Evolutionary conservation across 2,113 vertebrate genomes (phyloP), one percentile per base, ranked within the genome.

Genomic region (Mormyrus lacerda): DNA sequence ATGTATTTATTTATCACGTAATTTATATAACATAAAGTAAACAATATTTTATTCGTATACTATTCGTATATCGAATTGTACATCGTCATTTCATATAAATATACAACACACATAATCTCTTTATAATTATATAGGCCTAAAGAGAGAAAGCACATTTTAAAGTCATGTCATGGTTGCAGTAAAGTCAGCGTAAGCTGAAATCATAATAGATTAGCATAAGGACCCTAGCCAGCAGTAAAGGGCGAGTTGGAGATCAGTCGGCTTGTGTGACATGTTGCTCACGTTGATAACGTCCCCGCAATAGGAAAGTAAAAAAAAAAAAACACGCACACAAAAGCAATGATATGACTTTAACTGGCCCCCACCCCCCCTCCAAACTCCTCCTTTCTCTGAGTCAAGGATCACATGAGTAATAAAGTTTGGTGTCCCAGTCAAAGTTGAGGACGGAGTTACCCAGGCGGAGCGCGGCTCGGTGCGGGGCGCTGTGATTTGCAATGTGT

Each of bases 391-490:
- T 91, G 91, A 90, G 89, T 92, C 91, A 93, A 91, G 87, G 93
- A 87, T 94, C 94, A 94, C 94, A 93, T 95, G 95, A 95, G 94
- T 94, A 79, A 79, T 79, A 94, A 95, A 96, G 94, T 95, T 96
- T 95, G 92, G 94, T 92, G 94, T 96, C 94, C 95, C 94, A 95
- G 94, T 95, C 95, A 94, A 95, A 96, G 94, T 96, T 95, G 92
- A 93, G 93, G 92, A 90, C 92, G 92, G 93, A 95, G 93, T 93
- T 92, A 87, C 6, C 50, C 50, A 53, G 91, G 92, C 91, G 91
- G 93, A 95, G 94, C 94, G 93, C 87, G 65, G 90, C 61, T 86
- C 87, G 91, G 94, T 95, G 94, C 7, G 94, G 92, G 89, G 90
- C 87, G 94, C 95, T 90, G 94, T 94, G 95, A 96, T 96, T 96